These are phyloP conservation scores for Meliscaeva auricollis DNA, from an alignment of 2,888 invertebrate species.

Conservation along the genomic window DNA sequence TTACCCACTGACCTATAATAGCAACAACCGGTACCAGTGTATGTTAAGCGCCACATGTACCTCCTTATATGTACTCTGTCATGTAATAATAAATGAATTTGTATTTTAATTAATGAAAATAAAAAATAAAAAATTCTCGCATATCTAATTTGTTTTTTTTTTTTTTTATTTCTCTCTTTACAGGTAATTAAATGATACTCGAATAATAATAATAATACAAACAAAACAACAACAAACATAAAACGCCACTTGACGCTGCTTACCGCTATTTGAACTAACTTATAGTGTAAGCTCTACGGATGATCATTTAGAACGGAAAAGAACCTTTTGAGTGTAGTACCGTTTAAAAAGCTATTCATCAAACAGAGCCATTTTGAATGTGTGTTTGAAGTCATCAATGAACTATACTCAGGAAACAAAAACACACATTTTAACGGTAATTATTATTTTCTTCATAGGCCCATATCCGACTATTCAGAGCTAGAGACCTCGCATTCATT, in stretches of 20 bases:
- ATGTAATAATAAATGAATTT: constrained; percentile 2
- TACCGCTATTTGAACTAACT: background rate
- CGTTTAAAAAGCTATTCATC: constrained; percentile 41
- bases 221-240: constrained; percentile 28
- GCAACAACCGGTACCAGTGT: background rate
- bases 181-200: constrained; percentile 59
- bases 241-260: constrained; percentile 20
- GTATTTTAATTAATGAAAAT: constrained; percentile 5
- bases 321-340: constrained; percentile 44
- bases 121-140: constrained; percentile 30
- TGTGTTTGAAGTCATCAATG: constrained; percentile 34
- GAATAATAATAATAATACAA: constrained; percentile 25
- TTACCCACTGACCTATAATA: constrained; percentile 22
- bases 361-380: background rate
- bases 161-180: constrained; percentile 38
- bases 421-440: constrained; percentile 69
- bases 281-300: constrained; percentile 46
- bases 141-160: constrained; percentile 48
- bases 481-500: constrained; percentile 31
- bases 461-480: constrained; percentile 35
- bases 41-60: background rate
- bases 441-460: constrained; percentile 41
- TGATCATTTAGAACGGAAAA: constrained; percentile 58
- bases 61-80: background rate
- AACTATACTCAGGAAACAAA: constrained; percentile 26